These are phyloP conservation scores for Dynastes hyllus DNA, from an alignment of 2,888 invertebrate genomes.

Conservation along the genomic window DNA sequence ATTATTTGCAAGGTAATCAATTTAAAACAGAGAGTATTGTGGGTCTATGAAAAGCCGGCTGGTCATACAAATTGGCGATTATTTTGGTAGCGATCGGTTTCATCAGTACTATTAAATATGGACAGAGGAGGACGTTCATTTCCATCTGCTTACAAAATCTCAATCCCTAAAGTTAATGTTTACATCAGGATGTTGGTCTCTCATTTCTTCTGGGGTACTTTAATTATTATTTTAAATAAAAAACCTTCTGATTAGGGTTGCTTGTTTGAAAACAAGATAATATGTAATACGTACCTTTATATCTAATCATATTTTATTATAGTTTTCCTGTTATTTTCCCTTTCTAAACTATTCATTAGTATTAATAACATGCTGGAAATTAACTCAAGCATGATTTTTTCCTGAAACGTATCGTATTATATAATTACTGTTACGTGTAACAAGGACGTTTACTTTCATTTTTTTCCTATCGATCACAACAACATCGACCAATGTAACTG, in stretches of 20 bases:
- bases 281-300: too few relatives aligned
- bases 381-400: constrained; percentile 10
- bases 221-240: too few relatives aligned
- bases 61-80: not conserved
- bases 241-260: not conserved
- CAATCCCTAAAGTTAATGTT: too few relatives aligned
- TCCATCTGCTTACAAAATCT: not conserved
- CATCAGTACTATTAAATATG: not conserved
- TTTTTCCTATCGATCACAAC: constrained; percentile 18
- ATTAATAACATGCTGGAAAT: not conserved
- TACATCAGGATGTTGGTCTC: too few relatives aligned
- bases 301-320: not conserved
- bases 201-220: too few relatives aligned
- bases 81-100: not conserved
- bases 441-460: constrained; percentile 45
- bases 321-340: not conserved
- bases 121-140: not conserved
- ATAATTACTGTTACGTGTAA: constrained; percentile 16
- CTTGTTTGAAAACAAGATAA: too few relatives aligned
- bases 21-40: not conserved
- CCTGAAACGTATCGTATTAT: constrained; percentile 26
- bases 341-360: not conserved
- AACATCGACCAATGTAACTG: not conserved
- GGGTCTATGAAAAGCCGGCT: not conserved
- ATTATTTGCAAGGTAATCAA: too few relatives aligned